Evolutionary conservation across 2,113 vertebrate species (phyloP).

Genomic region (Protomyctophum bolini): DNA sequence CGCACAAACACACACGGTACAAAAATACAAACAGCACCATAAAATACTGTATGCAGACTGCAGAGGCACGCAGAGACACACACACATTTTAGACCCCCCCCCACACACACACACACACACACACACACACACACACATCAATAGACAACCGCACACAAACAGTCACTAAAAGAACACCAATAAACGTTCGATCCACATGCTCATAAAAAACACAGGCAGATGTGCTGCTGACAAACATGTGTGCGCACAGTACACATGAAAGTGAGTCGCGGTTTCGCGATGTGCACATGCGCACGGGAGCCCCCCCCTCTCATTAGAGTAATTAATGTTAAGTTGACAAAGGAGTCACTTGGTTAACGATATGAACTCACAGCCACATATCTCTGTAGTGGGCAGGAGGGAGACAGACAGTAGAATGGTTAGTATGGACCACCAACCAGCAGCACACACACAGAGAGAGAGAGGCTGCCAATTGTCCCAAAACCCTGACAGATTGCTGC

Average conservation of each 20-base stretch:
- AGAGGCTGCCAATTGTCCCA: background rate
- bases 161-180: conserved; percentile 9
- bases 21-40: background rate
- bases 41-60: background rate
- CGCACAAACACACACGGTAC: conserved; percentile 17
- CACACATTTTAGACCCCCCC: too few relatives aligned
- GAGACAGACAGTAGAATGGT: conserved; percentile 43
- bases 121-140: background rate
- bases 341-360: conserved; percentile 36
- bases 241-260: conserved; percentile 26
- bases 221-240: conserved; percentile 39
- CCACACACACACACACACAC: conserved; percentile 4
- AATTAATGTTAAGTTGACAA: conserved; percentile 27
- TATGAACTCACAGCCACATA: conserved; percentile 64
- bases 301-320: conserved; percentile 35
- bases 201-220: conserved; percentile 48
- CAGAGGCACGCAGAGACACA: background rate
- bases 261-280: conserved; percentile 10
- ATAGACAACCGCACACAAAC: background rate
- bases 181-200: conserved; percentile 36
- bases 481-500: too few relatives aligned
- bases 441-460: conserved; percentile 22
- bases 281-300: background rate
- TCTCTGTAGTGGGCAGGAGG: conserved; percentile 42
- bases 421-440: conserved; percentile 11